These are phyloP conservation scores for Tubulanus polymorphus DNA, from an alignment of 2,888 invertebrate species.

Conservation along the genomic window DNA sequence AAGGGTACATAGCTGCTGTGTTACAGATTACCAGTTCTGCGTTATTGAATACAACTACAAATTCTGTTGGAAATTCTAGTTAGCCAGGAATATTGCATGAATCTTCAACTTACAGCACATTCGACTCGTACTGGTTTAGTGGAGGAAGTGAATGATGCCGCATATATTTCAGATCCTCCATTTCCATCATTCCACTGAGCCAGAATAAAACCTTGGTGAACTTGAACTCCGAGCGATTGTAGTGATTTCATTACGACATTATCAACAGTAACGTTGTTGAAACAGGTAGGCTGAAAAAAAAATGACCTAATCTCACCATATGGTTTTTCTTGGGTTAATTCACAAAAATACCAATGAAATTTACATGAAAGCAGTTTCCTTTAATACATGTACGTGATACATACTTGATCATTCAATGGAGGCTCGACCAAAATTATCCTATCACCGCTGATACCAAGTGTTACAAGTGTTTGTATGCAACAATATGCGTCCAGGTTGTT, in stretches of 20 bases:
- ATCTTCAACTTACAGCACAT: slow-evolving; percentile 32
- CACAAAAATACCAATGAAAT: too few relatives aligned
- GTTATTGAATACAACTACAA: too few relatives aligned
- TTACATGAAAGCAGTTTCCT: too few relatives aligned
- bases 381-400: too few relatives aligned
- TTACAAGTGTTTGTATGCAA: slow-evolving; percentile 64
- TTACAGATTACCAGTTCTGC: too few relatives aligned
- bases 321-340: too few relatives aligned
- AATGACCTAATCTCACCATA: too few relatives aligned
- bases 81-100: too few relatives aligned
- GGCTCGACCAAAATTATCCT: slow-evolving; percentile 61
- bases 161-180: slow-evolving; percentile 26
- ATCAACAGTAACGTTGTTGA: slow-evolving; percentile 45
- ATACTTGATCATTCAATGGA: slow-evolving; percentile 20
- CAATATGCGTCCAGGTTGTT: slow-evolving; percentile 64
- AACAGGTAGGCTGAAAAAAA: slow-evolving; percentile 33
- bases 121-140: slow-evolving; percentile 32
- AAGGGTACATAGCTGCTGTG: too few relatives aligned
- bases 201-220: slow-evolving; percentile 36
- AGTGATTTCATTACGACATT: slow-evolving; percentile 30
- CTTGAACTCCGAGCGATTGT: slow-evolving; percentile 31
- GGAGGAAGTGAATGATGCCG: slow-evolving; percentile 34
- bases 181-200: slow-evolving; percentile 46
- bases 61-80: too few relatives aligned
- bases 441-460: slow-evolving; percentile 59